A percentile compares a stretch with the other conserved stretches of the same genome.
Evolutionary conservation across 2,888 invertebrate species (phyloP).

Genomic region (Philopedon plagiatum): DNA sequence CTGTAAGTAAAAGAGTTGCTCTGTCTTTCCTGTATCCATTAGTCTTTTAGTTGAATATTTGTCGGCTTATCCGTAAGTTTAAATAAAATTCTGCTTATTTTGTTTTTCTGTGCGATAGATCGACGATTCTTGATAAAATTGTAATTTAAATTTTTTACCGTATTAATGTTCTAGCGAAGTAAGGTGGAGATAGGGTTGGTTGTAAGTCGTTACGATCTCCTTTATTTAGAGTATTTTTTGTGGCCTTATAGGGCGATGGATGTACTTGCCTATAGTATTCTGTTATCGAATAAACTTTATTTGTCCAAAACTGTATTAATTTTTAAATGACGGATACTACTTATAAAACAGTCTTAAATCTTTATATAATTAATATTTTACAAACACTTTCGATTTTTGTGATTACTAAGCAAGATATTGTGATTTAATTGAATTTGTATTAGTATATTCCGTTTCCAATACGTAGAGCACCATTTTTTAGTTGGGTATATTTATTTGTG

Average conservation of each 20-base stretch:
- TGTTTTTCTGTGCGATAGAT: not conserved
- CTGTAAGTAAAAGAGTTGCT: no score
- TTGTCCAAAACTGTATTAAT: not conserved
- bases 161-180: not conserved
- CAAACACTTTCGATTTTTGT: conserved; percentile 10
- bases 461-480: conserved; percentile 26
- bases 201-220: conserved; percentile 6
- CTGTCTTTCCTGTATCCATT: no score
- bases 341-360: not conserved
- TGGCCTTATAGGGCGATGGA: not conserved
- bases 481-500: conserved; percentile 11
- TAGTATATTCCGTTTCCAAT: conserved; percentile 16
- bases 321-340: not conserved
- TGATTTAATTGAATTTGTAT: conserved; percentile 26
- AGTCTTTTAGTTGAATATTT: conserved; percentile 6
- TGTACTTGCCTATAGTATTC: conserved; percentile 3
- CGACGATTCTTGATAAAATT: not conserved
- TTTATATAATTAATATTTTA: not conserved
- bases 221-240: not conserved
- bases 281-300: not conserved
- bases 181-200: not conserved
- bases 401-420: conserved; percentile 25
- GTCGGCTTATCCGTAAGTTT: conserved; percentile 3
- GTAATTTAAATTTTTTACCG: not conserved
- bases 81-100: not conserved